Conservation (phyloP, 2,797 vertebrate genomes). For the Amphiprion clarkii region DNA sequence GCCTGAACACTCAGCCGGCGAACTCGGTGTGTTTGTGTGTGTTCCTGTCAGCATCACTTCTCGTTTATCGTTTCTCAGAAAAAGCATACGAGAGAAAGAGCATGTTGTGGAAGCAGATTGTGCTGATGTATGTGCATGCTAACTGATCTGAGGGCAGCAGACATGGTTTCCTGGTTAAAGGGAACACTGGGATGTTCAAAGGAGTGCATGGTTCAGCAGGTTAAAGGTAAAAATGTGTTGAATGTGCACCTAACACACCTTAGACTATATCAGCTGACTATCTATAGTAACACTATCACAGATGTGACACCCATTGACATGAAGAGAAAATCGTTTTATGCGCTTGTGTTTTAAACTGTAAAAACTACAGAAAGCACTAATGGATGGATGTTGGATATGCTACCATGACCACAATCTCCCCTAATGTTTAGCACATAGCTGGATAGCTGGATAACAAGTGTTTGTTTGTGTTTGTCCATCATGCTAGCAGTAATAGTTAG, state of each 20-base stretch:
- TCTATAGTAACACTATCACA: not conserved
- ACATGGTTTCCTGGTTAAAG: too few relatives aligned
- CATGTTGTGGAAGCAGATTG: not conserved
- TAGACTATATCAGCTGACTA: not conserved
- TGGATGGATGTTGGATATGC: too few relatives aligned
- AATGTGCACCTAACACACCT: not conserved
- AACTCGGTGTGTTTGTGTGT: slow-evolving; percentile 14
- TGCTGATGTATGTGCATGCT: not conserved
- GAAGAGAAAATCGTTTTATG: too few relatives aligned
- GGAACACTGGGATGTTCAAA: too few relatives aligned
- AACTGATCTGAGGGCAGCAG: not conserved
- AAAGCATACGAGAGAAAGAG: not conserved
- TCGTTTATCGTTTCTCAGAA: slow-evolving; percentile 6
- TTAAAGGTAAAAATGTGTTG: not conserved
- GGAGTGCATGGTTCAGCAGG: too few relatives aligned
- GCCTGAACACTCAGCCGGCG: slow-evolving; percentile 53
- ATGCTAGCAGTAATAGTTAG: too few relatives aligned
- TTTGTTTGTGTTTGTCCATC: too few relatives aligned
- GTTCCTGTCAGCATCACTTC: slow-evolving; percentile 20
- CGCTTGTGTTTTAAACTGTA: not conserved
- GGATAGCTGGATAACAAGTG: too few relatives aligned
- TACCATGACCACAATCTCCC: not conserved
- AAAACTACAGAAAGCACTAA: not conserved
- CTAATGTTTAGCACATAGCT: too few relatives aligned
- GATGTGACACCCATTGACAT: too few relatives aligned